Evolutionary conservation across 2,888 invertebrate genomes (phyloP).

Genomic region (Phymatocera aterrima): DNA sequence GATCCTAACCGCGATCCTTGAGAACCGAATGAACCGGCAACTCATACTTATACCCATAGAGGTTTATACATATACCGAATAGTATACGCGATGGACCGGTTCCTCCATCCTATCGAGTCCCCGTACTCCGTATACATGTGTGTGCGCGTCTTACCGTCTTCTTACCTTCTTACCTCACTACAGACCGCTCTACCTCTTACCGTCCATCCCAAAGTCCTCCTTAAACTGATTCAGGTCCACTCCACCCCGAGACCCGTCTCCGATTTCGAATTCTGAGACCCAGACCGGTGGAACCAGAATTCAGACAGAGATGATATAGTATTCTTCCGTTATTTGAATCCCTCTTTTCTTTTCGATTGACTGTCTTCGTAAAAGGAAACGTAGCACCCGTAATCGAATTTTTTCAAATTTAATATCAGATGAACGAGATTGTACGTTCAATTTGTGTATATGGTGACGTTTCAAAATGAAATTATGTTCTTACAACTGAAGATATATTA

Average conservation of each 20-base stretch:
- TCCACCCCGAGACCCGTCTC: neutral
- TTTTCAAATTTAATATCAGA: neutral
- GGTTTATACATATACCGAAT: too few relatives aligned
- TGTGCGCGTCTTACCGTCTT: neutral
- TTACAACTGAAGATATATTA: too few relatives aligned
- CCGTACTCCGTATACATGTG: neutral
- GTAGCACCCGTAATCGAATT: neutral
- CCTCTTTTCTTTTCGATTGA: neutral
- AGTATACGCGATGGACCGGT: slow-evolving; percentile 39
- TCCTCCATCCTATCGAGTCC: slow-evolving; percentile 9
- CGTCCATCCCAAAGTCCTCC: neutral
- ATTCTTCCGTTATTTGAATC: neutral
- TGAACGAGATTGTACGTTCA: neutral
- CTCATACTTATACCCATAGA: too few relatives aligned
- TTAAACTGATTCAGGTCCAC: neutral
- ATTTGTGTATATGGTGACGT: too few relatives aligned
- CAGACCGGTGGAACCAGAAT: neutral
- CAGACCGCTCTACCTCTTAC: neutral
- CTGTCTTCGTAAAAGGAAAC: neutral
- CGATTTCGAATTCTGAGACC: neutral
- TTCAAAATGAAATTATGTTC: too few relatives aligned
- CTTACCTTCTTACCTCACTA: neutral
- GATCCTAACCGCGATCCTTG: slow-evolving; percentile 3
- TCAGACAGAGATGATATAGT: neutral
- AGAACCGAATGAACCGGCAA: neutral